phyloP scores from a whole-genome alignment of 2,113 vertebrate species.

The Herpetotheres cachinnans region DNA sequence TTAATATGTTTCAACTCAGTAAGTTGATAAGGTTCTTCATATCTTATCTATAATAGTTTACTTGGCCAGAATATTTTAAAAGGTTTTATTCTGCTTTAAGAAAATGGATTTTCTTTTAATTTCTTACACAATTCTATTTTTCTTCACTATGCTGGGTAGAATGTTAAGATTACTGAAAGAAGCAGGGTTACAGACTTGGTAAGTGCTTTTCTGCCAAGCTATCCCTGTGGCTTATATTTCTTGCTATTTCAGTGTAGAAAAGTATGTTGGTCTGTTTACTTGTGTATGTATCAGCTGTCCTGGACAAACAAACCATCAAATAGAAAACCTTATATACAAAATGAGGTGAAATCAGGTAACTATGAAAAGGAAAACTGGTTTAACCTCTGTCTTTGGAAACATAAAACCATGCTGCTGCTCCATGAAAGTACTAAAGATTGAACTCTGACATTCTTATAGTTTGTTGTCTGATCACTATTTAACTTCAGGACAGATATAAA shows the following conservation, averaged over 20 bases:
- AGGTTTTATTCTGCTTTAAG: constrained; percentile 11
- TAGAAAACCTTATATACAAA: background rate
- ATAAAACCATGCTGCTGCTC: background rate
- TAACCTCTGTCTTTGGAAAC: background rate
- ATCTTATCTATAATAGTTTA: constrained; percentile 43
- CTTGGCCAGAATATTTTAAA: constrained; percentile 29
- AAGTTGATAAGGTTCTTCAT: constrained; percentile 22
- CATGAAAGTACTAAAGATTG: background rate
- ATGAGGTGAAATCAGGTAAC: background rate
- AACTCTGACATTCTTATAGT: background rate
- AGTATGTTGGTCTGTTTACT: background rate
- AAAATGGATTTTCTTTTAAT: constrained; percentile 21
- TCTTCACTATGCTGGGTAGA: background rate
- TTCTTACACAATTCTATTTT: background rate
- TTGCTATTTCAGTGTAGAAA: background rate
- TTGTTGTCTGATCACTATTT: background rate
- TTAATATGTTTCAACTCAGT: constrained; percentile 56
- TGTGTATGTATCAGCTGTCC: background rate
- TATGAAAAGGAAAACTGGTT: background rate
- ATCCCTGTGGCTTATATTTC: background rate
- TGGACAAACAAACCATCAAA: background rate
- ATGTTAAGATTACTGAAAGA: background rate
- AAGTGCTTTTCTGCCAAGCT: background rate
- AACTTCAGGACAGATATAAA: background rate
- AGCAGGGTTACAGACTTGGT: accelerated